Evolutionary conservation across 2,113 vertebrate genomes (phyloP).

Genomic region (Cromileptes altivelis): DNA sequence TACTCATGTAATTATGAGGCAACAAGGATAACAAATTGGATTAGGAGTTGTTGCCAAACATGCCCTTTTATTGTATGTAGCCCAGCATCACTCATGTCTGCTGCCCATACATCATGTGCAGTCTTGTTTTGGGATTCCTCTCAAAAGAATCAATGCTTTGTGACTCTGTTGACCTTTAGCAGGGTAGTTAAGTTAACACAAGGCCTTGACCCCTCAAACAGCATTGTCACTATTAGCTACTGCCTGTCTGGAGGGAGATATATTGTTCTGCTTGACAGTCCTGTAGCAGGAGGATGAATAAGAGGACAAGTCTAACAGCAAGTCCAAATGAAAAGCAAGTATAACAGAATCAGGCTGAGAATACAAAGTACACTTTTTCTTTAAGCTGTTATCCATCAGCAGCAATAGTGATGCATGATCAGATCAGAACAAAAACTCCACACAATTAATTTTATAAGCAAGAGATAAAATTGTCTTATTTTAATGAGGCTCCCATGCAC

Average conservation of each 20-base stretch:
- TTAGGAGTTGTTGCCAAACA: neutral
- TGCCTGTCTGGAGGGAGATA: constrained; percentile 35
- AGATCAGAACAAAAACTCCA: neutral
- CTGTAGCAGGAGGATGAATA: neutral
- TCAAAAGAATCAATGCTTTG: constrained; percentile 28
- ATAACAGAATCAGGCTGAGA: no score
- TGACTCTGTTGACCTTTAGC: constrained; percentile 52
- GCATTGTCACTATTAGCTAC: constrained; percentile 47
- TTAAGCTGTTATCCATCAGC: neutral
- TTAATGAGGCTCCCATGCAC: neutral
- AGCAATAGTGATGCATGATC: neutral
- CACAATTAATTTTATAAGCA: neutral
- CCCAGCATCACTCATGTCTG: neutral
- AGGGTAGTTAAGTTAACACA: constrained; percentile 48
- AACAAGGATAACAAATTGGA: neutral
- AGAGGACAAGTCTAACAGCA: neutral
- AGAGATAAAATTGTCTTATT: neutral
- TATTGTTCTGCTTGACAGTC: constrained; percentile 14
- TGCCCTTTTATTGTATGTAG: neutral
- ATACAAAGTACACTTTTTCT: neutral
- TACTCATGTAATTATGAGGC: neutral
- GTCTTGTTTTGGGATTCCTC: constrained; percentile 12
- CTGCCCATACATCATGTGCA: constrained; percentile 35
- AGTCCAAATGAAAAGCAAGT: neutral
- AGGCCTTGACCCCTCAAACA: constrained; percentile 53